These are phyloP conservation scores for Thalassoma bifasciatum DNA, from an alignment of 2,113 vertebrate species.

Conservation along the genomic window DNA sequence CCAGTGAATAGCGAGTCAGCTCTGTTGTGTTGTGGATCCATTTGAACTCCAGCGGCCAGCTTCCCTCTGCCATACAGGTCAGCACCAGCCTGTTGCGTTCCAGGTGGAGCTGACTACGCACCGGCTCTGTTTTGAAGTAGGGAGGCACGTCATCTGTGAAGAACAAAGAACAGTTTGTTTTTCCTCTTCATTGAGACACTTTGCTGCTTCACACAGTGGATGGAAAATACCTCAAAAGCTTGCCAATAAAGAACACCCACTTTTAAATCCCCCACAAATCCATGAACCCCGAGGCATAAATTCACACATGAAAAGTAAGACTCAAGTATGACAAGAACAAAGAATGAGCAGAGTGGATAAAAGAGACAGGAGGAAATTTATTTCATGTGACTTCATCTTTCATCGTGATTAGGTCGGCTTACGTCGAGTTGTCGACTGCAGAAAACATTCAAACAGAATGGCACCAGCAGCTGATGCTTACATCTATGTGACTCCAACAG, in stretches of 20 bases:
- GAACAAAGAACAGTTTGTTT: background rate
- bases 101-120: constrained; percentile 93
- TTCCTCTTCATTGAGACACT: background rate
- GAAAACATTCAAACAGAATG: background rate
- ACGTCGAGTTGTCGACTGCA: background rate
- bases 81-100: constrained; percentile 97
- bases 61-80: constrained; percentile 98
- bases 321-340: background rate
- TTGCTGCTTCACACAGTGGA: background rate
- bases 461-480: background rate
- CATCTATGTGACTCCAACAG: constrained; percentile 12
- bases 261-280: constrained; percentile 23
- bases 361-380: background rate
- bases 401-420: background rate
- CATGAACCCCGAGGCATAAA: constrained; percentile 4
- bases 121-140: constrained; percentile 97
- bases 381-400: background rate
- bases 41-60: constrained; percentile 99
- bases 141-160: constrained; percentile 95
- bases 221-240: constrained; percentile 3
- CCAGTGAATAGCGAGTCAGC: constrained; percentile 95
- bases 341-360: background rate
- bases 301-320: constrained; percentile 11
- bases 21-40: constrained; percentile 96
- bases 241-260: constrained; percentile 2